Evolutionary conservation across 2,888 invertebrate species (phyloP).

Genomic region (Ellobium chinense): DNA sequence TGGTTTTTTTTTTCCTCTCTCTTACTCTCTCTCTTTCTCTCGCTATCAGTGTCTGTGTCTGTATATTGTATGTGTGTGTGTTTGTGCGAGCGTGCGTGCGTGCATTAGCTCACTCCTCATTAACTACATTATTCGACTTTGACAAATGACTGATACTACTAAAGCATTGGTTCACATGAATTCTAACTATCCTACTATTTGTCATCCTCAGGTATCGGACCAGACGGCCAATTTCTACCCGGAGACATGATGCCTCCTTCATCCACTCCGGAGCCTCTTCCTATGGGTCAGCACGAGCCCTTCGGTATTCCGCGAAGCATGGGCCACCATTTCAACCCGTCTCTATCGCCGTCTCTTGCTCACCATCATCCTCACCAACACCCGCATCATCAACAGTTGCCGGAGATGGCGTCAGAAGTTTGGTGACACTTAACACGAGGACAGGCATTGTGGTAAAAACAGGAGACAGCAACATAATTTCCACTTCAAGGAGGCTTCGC

Average conservation of each 20-base stretch:
- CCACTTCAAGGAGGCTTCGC: too few species aligned
- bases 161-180: too few species aligned
- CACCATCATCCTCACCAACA: slow-evolving; percentile 46
- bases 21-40: too few species aligned
- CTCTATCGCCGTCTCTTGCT: slow-evolving; percentile 39
- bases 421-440: slow-evolving; percentile 50
- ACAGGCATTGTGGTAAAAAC: neutral
- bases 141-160: too few species aligned
- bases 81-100: too few species aligned
- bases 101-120: too few species aligned
- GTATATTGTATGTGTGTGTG: too few species aligned
- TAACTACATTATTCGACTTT: too few species aligned
- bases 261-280: slow-evolving; percentile 48
- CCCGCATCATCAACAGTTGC: slow-evolving; percentile 42
- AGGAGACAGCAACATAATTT: too few species aligned
- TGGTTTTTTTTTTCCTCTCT: too few species aligned
- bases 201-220: slow-evolving; percentile 48
- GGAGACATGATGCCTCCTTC: slow-evolving; percentile 51
- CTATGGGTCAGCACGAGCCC: slow-evolving; percentile 42
- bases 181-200: neutral
- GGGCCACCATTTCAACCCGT: slow-evolving; percentile 47
- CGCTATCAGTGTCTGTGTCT: too few species aligned
- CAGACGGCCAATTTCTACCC: slow-evolving; percentile 48
- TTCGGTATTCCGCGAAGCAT: slow-evolving; percentile 49
- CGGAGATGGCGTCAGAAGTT: slow-evolving; percentile 45